Conservation (phyloP, 2,797 vertebrate genomes). For the Sparus aurata region DNA sequence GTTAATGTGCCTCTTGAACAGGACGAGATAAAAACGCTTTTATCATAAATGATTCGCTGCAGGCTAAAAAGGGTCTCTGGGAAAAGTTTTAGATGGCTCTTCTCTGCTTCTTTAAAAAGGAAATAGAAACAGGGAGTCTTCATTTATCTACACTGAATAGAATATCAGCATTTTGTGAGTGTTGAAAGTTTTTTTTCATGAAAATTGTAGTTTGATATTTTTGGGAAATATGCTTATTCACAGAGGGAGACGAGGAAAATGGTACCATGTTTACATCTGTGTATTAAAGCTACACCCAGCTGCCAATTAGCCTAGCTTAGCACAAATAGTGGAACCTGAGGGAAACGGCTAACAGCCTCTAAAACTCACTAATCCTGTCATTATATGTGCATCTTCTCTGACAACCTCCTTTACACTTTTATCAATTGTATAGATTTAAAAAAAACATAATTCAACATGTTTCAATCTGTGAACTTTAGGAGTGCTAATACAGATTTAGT, state of each 20-base stretch:
- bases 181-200: not conserved
- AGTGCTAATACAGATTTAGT: no score
- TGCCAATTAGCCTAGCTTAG: slow-evolving; percentile 12
- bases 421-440: no score
- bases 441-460: no score
- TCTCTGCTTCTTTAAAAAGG: not conserved
- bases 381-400: not conserved
- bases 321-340: not conserved
- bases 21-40: not conserved
- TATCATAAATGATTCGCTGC: not conserved
- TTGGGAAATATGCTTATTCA: not conserved
- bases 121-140: not conserved
- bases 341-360: not conserved
- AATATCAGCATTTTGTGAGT: not conserved
- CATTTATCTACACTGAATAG: not conserved
- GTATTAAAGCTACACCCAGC: not conserved
- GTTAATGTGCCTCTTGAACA: not conserved
- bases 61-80: not conserved
- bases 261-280: not conserved
- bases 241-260: not conserved
- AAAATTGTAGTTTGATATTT: no score
- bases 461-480: no score
- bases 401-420: not conserved
- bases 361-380: not conserved
- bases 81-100: not conserved